These are phyloP conservation scores for Platysternon megacephalum DNA, from an alignment of 2,113 vertebrate species.

Conservation along the genomic window DNA sequence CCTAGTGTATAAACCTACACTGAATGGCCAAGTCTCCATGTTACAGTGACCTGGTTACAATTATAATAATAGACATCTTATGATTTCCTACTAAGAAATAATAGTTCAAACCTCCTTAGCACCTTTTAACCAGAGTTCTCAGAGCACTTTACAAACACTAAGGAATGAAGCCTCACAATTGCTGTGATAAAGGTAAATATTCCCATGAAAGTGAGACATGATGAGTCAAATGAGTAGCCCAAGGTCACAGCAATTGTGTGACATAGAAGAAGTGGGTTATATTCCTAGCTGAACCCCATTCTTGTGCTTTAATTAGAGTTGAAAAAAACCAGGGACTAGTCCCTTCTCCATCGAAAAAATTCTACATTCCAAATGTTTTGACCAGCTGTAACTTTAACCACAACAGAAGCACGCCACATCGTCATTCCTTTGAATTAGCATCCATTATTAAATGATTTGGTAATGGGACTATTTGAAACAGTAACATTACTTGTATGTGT, in stretches of 20 bases:
- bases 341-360: constrained; percentile 21
- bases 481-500: constrained; percentile 60
- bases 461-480: constrained; percentile 61
- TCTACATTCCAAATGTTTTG: constrained; percentile 41
- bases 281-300: constrained; percentile 8
- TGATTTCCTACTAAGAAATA: not conserved
- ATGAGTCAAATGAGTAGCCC: not conserved
- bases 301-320: constrained; percentile 66
- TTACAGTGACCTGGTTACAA: accelerated
- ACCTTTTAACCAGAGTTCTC: not conserved
- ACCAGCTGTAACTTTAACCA: constrained; percentile 63
- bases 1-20: not conserved
- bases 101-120: not conserved
- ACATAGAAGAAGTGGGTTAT: not conserved
- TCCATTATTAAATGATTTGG: constrained; percentile 62
- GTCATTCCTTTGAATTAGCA: constrained; percentile 58
- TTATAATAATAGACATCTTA: not conserved
- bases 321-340: constrained; percentile 51
- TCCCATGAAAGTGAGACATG: not conserved
- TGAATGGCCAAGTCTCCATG: not conserved
- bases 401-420: constrained; percentile 37
- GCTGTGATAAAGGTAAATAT: not conserved
- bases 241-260: constrained; percentile 26
- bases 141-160: not conserved
- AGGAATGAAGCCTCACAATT: not conserved